phyloP scores from a whole-genome alignment of 2,888 invertebrate species.

The Eumerus sabulonum region DNA sequence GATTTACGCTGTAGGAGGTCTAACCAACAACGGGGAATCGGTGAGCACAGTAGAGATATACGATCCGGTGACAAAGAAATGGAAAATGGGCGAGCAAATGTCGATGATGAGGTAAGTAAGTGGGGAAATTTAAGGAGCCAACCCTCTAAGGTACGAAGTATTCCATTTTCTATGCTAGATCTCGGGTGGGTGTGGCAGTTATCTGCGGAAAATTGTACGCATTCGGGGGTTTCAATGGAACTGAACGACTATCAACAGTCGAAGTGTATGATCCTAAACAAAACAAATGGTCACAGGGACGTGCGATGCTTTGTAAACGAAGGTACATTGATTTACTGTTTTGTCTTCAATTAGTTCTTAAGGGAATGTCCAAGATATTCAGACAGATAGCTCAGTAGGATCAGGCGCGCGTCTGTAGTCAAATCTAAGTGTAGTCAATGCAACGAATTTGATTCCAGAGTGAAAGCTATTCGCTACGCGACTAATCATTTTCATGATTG shows the following conservation, averaged over 20 bases:
- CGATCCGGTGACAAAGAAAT: slow-evolving; percentile 85
- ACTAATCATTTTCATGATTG: too few relatives aligned
- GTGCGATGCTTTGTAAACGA: slow-evolving; percentile 89
- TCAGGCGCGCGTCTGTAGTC: too few relatives aligned
- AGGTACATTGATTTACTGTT: slow-evolving; percentile 80
- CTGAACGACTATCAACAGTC: slow-evolving; percentile 89
- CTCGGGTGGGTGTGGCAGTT: slow-evolving; percentile 91
- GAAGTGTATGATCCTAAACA: slow-evolving; percentile 89
- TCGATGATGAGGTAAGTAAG: slow-evolving; percentile 82
- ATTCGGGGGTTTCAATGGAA: slow-evolving; percentile 92
- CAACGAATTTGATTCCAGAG: too few relatives aligned
- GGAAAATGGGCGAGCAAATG: slow-evolving; percentile 91
- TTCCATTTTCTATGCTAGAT: slow-evolving; percentile 79
- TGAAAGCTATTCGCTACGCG: too few relatives aligned
- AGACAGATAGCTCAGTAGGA: not conserved
- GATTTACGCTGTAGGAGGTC: slow-evolving; percentile 92
- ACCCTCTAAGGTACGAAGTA: too few relatives aligned
- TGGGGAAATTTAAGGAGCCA: not conserved
- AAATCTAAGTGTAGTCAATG: too few relatives aligned
- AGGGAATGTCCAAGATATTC: not conserved
- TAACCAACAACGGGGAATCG: slow-evolving; percentile 91
- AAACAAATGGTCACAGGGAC: slow-evolving; percentile 87
- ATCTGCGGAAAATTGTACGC: slow-evolving; percentile 88
- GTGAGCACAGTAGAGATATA: slow-evolving; percentile 91
- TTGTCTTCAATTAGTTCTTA: not conserved